Evolutionary conservation across 2,888 invertebrate species (phyloP).

Genomic region (Tipula unca): DNA sequence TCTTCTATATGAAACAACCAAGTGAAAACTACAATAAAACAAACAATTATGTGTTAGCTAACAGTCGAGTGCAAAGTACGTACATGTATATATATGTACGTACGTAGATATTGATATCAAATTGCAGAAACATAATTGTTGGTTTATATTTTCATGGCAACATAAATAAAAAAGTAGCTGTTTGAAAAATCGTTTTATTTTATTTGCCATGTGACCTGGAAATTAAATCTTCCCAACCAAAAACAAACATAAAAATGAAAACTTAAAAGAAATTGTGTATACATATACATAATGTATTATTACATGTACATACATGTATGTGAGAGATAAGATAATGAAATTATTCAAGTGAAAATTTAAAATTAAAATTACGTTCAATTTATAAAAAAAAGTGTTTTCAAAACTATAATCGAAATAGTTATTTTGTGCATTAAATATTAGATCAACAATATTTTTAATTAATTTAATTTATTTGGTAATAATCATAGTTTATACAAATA

Average conservation of each 20-base stretch:
- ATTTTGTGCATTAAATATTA: too few species aligned
- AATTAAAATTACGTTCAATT: background rate
- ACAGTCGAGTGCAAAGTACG: background rate
- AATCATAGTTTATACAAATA: too few species aligned
- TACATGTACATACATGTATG: too few species aligned
- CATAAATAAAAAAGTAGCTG: background rate
- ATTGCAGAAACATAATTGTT: background rate
- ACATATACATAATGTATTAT: too few species aligned
- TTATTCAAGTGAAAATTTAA: background rate
- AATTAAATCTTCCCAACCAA: background rate
- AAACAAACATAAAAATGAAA: background rate
- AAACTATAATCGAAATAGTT: too few species aligned
- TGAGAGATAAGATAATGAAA: background rate
- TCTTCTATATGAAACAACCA: background rate
- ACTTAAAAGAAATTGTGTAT: background rate
- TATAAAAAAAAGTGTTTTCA: too few species aligned
- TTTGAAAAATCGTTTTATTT: background rate
- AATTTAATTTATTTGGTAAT: too few species aligned
- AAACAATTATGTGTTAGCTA: background rate
- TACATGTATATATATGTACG: background rate
- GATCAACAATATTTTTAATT: too few species aligned
- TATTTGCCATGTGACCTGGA: background rate
- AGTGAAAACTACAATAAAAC: background rate
- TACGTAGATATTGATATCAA: background rate
- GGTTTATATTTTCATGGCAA: background rate